Percentiles rank a stretch among this genome's conserved stretches.
phyloP scores from a whole-genome alignment of 2,888 invertebrate genomes.

The Fragum fragum region DNA sequence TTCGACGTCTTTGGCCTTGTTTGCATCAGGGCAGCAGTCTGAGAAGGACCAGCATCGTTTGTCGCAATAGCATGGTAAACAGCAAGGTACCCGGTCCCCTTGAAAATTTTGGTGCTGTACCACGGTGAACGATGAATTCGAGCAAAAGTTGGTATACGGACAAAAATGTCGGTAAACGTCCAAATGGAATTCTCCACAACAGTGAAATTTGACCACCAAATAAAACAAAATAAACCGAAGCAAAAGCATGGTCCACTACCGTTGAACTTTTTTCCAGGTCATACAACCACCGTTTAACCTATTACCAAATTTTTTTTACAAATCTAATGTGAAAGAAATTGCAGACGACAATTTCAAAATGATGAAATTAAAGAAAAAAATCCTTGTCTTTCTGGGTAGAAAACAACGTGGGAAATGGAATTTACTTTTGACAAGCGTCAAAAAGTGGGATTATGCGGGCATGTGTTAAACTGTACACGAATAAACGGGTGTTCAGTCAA shows the following conservation, averaged over 20 bases:
- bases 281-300: too few species aligned
- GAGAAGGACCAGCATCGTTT: background rate
- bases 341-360: too few species aligned
- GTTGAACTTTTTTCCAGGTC: too few species aligned
- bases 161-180: background rate
- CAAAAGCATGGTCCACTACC: background rate
- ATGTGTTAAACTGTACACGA: too few species aligned
- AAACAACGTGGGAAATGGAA: too few species aligned
- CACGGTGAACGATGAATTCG: background rate
- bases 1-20: background rate
- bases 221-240: background rate
- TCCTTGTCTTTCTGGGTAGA: too few species aligned
- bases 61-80: background rate
- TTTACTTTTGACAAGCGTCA: too few species aligned
- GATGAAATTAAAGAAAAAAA: too few species aligned
- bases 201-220: background rate
- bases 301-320: too few species aligned
- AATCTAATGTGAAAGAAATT: too few species aligned
- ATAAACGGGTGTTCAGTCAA: too few species aligned
- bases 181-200: background rate
- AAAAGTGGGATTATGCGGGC: too few species aligned
- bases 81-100: background rate
- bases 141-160: background rate
- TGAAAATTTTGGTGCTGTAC: conserved; percentile 5
- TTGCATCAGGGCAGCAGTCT: background rate